phyloP scores from a whole-genome alignment of 2,888 invertebrate species.

The Eurois occulta region DNA sequence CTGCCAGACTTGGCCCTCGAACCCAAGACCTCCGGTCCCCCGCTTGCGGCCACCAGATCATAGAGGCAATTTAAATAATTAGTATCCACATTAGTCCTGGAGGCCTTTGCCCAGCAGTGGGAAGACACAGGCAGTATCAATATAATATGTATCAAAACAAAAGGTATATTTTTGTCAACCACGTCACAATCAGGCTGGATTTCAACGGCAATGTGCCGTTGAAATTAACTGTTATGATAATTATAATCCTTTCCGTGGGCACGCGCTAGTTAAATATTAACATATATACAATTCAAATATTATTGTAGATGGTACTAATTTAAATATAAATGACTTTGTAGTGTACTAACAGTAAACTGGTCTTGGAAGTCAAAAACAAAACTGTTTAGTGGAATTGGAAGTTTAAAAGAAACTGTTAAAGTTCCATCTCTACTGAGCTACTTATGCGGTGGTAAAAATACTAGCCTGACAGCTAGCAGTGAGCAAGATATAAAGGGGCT shows the following conservation, averaged over 20 bases:
- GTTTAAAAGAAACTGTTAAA: not conserved
- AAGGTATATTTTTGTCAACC: not conserved
- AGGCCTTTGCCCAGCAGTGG: too few species aligned
- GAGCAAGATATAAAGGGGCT: not conserved
- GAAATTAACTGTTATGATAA: constrained; percentile 43
- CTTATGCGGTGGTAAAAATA: not conserved
- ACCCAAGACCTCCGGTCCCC: too few species aligned
- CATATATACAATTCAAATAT: constrained; percentile 29
- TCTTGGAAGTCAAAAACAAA: not conserved
- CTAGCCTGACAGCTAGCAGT: not conserved
- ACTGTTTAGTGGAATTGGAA: not conserved
- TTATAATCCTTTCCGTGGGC: constrained; percentile 16
- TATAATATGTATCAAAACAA: not conserved
- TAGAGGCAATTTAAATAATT: too few species aligned
- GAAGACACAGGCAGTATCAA: too few species aligned
- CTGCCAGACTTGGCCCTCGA: too few species aligned
- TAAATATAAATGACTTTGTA: constrained; percentile 34
- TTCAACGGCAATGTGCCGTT: constrained; percentile 7
- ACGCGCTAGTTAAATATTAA: constrained; percentile 29
- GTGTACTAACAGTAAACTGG: not conserved
- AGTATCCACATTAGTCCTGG: too few species aligned
- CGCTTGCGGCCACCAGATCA: too few species aligned
- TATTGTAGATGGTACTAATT: constrained; percentile 28
- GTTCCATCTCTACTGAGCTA: not conserved
- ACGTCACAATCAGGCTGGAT: constrained; percentile 12